Evolutionary conservation across 1,140 invertebrate genomes (phyloP), one percentile per base, ranked within the genome.

Genomic region (Eupeodes corollae): DNA sequence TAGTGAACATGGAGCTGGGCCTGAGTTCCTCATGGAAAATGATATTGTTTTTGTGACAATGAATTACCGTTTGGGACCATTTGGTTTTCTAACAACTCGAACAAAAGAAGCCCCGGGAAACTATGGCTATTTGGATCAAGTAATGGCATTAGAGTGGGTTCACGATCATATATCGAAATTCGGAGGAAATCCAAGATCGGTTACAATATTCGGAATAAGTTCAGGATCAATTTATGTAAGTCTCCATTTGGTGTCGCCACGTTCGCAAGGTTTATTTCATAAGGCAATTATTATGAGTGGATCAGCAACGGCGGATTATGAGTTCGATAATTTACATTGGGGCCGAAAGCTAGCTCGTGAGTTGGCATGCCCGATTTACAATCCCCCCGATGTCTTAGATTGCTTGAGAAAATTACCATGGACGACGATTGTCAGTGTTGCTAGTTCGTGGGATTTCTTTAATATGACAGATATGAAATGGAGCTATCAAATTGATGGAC

Each of bases 1-100:
- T 8, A 66, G 15, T 35, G 21, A 32, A 26, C 6, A 15, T 1
- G n/a, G 30, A 18, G 70, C 66, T 31, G 58, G 67, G 15, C 73
- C 81, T 52, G 73, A 85, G 56, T 82, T 74, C 58, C 54, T 84
- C 3, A 52, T 83, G 21, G 75, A 79, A 42, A 73, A 82, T 30
- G 74, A 81, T 54, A 70, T 82, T 0, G 66, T 84, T 10, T 46
- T 82, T 0, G 76, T 84, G 1, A 75, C 75, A 3, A 66, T 82
- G 3, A 82, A 82, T 57, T 84, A 84, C 59, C 70, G 82, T 50
- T 58, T 81, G 5, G 76, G 75, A 19, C 58, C 69, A 15, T 63
- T 78, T 11, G 76, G 76, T 16, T 80, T 76, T 55, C 50, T 81
- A 6, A 74, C 72, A 51, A 49, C 72, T 5, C 58, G 66, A 12